These are phyloP conservation scores for Odontocerum albicorne DNA, from an alignment of 2,888 invertebrate species.

Conservation along the genomic window DNA sequence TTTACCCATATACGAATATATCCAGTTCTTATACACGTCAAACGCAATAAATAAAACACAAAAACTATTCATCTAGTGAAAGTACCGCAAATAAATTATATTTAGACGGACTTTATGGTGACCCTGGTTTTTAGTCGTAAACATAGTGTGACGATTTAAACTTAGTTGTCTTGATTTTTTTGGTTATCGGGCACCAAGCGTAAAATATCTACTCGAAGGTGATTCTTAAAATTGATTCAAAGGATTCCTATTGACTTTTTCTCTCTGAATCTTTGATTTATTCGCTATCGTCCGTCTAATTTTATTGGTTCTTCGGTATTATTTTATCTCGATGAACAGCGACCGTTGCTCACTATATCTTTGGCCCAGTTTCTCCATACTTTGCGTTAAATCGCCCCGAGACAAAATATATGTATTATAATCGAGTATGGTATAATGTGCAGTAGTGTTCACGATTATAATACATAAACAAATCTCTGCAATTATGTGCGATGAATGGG, in stretches of 20 bases:
- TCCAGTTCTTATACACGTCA: no score
- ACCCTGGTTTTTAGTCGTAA: no score
- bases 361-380: slow-evolving; percentile 29
- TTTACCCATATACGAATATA: no score
- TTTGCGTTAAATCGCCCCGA: slow-evolving; percentile 34
- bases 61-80: slow-evolving; percentile 5
- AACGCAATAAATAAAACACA: background rate
- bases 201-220: no score
- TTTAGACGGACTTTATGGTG: slow-evolving; percentile 7
- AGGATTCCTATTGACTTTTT: no score
- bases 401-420: slow-evolving; percentile 28
- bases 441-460: slow-evolving; percentile 30
- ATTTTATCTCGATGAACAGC: slow-evolving; percentile 16
- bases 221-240: no score
- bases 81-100: slow-evolving; percentile 12
- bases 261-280: no score
- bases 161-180: no score
- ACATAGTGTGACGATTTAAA: no score
- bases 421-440: slow-evolving; percentile 24
- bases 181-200: no score
- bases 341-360: slow-evolving; percentile 10
- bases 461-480: slow-evolving; percentile 29
- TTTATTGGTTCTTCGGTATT: no score
- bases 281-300: no score
- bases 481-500: slow-evolving; percentile 32